These are phyloP conservation scores for Mesoligia furuncula DNA, from an alignment of 2,888 invertebrate genomes.

Conservation along the genomic window DNA sequence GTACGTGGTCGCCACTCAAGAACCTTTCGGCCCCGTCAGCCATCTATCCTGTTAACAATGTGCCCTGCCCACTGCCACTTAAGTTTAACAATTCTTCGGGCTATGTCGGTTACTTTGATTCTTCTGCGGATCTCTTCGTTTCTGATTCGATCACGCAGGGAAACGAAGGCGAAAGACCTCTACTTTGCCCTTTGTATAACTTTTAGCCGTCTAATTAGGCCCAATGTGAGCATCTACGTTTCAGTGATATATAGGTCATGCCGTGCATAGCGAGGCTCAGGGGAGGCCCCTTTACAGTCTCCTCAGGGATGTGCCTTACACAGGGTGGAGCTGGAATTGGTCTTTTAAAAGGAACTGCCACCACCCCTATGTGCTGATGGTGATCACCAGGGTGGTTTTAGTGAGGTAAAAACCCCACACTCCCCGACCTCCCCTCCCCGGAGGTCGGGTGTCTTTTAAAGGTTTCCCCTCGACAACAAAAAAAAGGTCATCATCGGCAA, in stretches of 20 bases:
- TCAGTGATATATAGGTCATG: background rate
- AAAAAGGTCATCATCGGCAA: background rate
- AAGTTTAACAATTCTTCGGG: background rate
- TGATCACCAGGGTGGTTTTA: no score
- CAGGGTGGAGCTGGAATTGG: no score
- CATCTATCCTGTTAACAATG: background rate
- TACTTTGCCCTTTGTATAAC: background rate
- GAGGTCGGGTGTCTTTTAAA: no score
- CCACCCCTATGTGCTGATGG: no score
- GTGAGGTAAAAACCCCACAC: no score
- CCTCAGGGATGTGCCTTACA: no score
- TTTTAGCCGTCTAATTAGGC: background rate
- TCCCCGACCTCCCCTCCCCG: no score
- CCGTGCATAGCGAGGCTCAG: no score
- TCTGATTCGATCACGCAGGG: background rate
- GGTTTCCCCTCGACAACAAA: no score
- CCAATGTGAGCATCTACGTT: background rate
- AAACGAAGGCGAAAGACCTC: background rate
- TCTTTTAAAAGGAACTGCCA: no score
- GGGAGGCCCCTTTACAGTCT: no score
- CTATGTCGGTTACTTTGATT: background rate
- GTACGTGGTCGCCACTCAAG: background rate
- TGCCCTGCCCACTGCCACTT: background rate
- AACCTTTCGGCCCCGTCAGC: background rate
- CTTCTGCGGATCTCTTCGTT: background rate